Evolutionary conservation across 2,888 invertebrate genomes (phyloP), one percentile per base, ranked within the genome.

Genomic region (Lottia gigantea): DNA sequence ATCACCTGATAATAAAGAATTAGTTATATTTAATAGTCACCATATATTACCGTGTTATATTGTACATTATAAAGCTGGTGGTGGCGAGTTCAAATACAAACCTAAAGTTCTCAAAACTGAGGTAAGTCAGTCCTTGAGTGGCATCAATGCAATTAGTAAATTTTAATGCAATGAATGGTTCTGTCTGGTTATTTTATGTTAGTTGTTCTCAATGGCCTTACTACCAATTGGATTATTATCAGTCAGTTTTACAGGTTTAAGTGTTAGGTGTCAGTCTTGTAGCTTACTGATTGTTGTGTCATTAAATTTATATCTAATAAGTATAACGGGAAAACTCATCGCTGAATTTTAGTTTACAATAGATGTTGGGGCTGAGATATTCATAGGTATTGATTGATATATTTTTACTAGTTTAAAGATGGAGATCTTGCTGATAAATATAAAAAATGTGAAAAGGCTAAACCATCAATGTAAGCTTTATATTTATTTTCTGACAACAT

Each of bases 11-110:
- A 80, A 80, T 46, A 80, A 81, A 65, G 85, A 85, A 66, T 66
- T 85, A 14, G 80, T 85, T 46, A 81, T 84, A 31, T 85, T 85
- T 72, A 80, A 83, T 70, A 76, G 78, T 19, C 77, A 81, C 66
- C 80, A 81, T 68, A 83, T 84, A 12, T 70, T 84, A 7, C 85
- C 85, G 23, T 75, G 76, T 23, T 85, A 85, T 68, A 78, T 85
- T 64, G 84, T 85, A 31, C 80, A 85, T 75, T 85, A 83, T 64
- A 65, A 31, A 12, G n/a, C 47, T 3, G n/a, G 47, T 45, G 40
- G 31, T 6, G 19, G 45, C 15, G 70, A 66, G 19, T 70, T 71
- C 64, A 45, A 46, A 12, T 71, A 71, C 55, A 46, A 65, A 31
- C 46, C 47, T 31, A n/a, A 4, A 11, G 7, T 4, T 19, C 1